Conservation (phyloP, 2,888 invertebrate genomes). For the Halocaridina rubra region DNA sequence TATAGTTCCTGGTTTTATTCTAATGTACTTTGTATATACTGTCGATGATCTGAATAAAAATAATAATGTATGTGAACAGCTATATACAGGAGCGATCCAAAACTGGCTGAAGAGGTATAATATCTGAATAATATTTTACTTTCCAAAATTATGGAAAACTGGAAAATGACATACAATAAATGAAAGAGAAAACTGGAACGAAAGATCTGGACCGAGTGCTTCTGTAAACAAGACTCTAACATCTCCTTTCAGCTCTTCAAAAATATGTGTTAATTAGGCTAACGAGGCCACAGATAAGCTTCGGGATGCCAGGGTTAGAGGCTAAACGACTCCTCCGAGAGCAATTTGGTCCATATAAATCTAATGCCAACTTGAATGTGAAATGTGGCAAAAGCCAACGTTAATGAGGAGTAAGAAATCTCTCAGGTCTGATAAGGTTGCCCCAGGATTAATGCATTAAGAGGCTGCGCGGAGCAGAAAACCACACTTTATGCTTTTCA, state of each 20-base stretch:
- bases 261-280: conserved; percentile 55
- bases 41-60: no score
- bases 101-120: no score
- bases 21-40: no score
- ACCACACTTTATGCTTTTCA: no score
- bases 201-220: not conserved
- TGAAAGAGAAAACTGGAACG: not conserved
- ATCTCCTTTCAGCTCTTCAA: conserved; percentile 16
- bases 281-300: conserved; percentile 49
- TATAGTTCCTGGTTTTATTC: no score
- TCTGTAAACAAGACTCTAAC: conserved; percentile 25
- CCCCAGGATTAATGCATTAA: no score
- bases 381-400: conserved; percentile 47
- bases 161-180: no score
- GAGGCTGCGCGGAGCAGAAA: no score
- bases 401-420: conserved; percentile 57
- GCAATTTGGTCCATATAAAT: conserved; percentile 51
- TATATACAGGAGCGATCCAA: no score
- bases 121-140: no score
- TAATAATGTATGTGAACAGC: no score
- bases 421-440: conserved; percentile 33
- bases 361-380: conserved; percentile 55
- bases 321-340: conserved; percentile 48
- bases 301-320: conserved; percentile 27
- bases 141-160: no score